A percentile compares a stretch with the other conserved stretches of the same genome.
Evolutionary conservation across 1,140 invertebrate genomes (phyloP).

Genomic region (Bombus fervidus): DNA sequence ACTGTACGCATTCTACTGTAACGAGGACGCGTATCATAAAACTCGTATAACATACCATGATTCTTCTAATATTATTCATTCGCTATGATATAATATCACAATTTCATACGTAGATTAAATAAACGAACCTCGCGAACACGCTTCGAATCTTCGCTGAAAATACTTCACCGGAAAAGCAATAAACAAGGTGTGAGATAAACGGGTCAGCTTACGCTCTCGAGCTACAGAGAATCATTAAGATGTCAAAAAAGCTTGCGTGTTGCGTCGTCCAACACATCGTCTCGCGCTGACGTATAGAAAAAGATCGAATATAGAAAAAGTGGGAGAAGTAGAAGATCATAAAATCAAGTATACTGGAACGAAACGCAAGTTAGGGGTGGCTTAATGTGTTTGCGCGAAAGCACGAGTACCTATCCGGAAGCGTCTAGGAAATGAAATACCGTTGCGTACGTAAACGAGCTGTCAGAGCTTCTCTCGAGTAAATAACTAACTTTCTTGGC

Average conservation of each 20-base stretch:
- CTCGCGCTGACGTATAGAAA: too few relatives aligned
- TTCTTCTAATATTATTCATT: not conserved
- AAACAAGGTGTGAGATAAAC: not conserved
- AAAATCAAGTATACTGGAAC: conserved; percentile 46
- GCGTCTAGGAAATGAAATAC: conserved; percentile 72
- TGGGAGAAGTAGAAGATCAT: conserved; percentile 17
- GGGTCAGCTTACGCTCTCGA: too few relatives aligned
- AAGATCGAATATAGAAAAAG: conserved; percentile 10
- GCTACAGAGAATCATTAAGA: conserved; percentile 27
- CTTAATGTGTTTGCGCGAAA: conserved; percentile 69
- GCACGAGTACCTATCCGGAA: conserved; percentile 58
- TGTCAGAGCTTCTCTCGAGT: conserved; percentile 62
- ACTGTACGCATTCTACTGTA: not conserved
- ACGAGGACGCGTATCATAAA: not conserved
- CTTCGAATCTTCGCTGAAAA: not conserved
- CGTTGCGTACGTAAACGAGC: conserved; percentile 72
- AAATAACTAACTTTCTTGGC: conserved; percentile 74
- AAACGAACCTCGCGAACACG: not conserved
- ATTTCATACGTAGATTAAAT: not conserved
- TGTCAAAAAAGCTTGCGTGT: conserved; percentile 33
- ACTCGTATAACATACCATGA: too few relatives aligned
- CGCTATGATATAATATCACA: not conserved
- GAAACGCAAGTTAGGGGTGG: conserved; percentile 37
- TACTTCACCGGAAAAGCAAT: not conserved
- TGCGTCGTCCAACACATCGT: not conserved